Evolutionary conservation across 2,797 vertebrate genomes (phyloP), one percentile per base, ranked within the genome.

Genomic region (Paedocypris micromegethes): DNA sequence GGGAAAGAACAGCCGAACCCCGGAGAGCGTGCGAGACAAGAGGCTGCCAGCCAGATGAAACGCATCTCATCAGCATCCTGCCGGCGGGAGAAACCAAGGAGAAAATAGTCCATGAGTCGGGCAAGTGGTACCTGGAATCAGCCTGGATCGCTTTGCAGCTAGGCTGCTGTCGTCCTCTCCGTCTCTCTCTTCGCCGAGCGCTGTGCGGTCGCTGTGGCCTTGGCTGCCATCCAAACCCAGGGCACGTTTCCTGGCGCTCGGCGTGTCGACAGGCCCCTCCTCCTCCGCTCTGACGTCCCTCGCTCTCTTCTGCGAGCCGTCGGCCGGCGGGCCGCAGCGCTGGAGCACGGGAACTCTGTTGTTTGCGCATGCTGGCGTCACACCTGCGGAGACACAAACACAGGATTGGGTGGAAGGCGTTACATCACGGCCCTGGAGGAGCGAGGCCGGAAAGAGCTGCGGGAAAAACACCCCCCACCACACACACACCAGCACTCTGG

Each of bases 121-220:
- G 23, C 23, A 23, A 23, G 23, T 23, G 23, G 23, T 76, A 88
- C 86, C 82, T 2, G 42, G 64, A 41, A 72, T 57, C 3, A 86
- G 72, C 75, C 74, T 92, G 75, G 87, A 87, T 83, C 92, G 91
- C 87, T 96, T 98, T 79, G 90, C 89, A 61, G 86, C 87, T 74
- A 89, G 84, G n/a, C 82, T 82, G 64, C 58, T 79, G 5, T 85
- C 83, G 7, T 84, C 83, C 63, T 83, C 83, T 51, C 77, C 9
- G 9, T 63, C 58, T 5, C 71, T 63, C 46, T 67, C 62, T 37
- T 61, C 67, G 41, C 50, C 78, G 74, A 86, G 67, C 75, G 91
- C 88, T 59, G 84, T 80, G 82, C 87, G 90, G 81, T 84, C 89
- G 78, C 86, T 88, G 75, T 89, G 88, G 71, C 82, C 84, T 73